Evolutionary conservation across 1,140 invertebrate species (phyloP), one percentile per base, ranked within the genome.

Genomic region (Metaphire vulgaris): DNA sequence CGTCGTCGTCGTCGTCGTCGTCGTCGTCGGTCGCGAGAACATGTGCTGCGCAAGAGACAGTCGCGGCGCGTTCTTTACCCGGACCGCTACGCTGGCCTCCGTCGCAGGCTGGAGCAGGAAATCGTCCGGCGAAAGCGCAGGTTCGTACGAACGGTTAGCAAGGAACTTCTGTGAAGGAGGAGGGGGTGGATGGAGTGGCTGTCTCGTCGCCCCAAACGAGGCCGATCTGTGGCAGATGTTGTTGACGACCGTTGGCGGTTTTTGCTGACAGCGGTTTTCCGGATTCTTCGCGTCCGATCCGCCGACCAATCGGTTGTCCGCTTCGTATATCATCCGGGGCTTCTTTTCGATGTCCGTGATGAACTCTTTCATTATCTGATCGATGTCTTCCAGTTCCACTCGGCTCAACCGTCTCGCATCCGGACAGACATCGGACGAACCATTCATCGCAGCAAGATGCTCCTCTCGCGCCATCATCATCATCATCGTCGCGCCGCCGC

Each of bases 61-160:
- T 2, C 29, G 70, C 2, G 70, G 70, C 12, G 70, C 70, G 26
- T 26, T 15, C 70, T 72, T 72, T 6, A 72, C 70, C 21, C 33
- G 16, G 32, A 26, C 70, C 2, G 70, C 41, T 12, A 56, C n/a
- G 70, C 14, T 72, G 70, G 32, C 70, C 30, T 2, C 26, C 12
- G 26, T 31, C 2, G 70, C 16, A 12, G 70, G 70, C 15, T 72
- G 70, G 29, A 69, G 28, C 2, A 32, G 70, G 2, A 6, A 6
- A 6, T 56, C 41, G 6, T 56, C 41, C 6, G 41, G 41, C 41
- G 21, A 21, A 6, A 56, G 41, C 21, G 6, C 41, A 12, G 41
- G 41, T 56, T 21, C 41, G 21, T 56, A 12, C 41, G 6, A 12
- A 56, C 41, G 6, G 41, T 56, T 56, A 6, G 6, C 6, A 21